Conservation (phyloP, 1,140 invertebrate species). For the Lordiphosa collinella region DNA sequence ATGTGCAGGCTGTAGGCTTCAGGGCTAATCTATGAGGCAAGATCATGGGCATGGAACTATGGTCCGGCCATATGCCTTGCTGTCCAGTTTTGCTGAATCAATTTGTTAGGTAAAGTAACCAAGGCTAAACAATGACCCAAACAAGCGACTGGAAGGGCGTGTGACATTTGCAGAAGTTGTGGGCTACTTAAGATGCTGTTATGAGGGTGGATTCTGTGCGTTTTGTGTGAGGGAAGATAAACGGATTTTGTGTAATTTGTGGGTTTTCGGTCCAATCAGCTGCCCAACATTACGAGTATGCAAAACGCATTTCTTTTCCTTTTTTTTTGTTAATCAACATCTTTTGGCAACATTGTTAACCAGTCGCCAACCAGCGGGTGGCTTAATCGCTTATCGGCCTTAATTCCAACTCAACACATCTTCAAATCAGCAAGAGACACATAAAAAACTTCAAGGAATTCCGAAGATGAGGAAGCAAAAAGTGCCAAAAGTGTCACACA, state of each 20-base stretch:
- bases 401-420: slow-evolving; percentile 27
- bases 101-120: slow-evolving; percentile 45
- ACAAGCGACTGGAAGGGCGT: slow-evolving; percentile 49
- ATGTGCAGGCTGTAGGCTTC: neutral
- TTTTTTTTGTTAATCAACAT: neutral
- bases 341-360: slow-evolving; percentile 12
- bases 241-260: slow-evolving; percentile 43
- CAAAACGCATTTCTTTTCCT: slow-evolving; percentile 17
- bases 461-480: slow-evolving; percentile 44
- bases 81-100: slow-evolving; percentile 52
- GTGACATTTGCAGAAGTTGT: slow-evolving; percentile 51
- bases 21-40: slow-evolving; percentile 43
- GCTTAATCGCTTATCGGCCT: slow-evolving; percentile 30
- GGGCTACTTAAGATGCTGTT: slow-evolving; percentile 26
- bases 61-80: slow-evolving; percentile 22
- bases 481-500: slow-evolving; percentile 47
- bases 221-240: neutral
- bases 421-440: slow-evolving; percentile 4
- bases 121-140: slow-evolving; percentile 18
- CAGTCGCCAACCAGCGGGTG: slow-evolving; percentile 5
- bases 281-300: slow-evolving; percentile 20
- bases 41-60: slow-evolving; percentile 10
- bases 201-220: slow-evolving; percentile 23
- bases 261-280: slow-evolving; percentile 37
- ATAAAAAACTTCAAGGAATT: slow-evolving; percentile 20